phyloP scores from a whole-genome alignment of 1,140 invertebrate genomes.

The Sarcophaga peregrina region DNA sequence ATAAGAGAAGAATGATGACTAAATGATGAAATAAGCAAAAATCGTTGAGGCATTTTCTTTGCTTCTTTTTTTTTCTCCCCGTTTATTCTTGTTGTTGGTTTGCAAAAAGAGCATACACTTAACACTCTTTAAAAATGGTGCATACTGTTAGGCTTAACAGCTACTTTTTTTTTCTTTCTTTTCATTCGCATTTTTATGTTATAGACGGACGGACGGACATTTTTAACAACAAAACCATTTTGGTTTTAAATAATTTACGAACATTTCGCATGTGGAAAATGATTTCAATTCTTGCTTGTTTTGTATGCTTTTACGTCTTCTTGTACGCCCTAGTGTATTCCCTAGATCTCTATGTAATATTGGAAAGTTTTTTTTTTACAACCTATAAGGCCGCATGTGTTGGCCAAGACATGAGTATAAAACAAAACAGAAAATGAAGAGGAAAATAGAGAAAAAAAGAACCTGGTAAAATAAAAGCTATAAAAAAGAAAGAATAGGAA shows the following conservation, averaged over 20 bases:
- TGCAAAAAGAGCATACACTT: constrained; percentile 7
- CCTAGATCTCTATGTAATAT: neutral
- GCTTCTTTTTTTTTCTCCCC: too few relatives aligned
- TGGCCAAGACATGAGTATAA: neutral
- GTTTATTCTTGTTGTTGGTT: too few relatives aligned
- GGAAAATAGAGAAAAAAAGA: too few relatives aligned
- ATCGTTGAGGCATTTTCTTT: constrained; percentile 15
- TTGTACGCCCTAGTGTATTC: neutral
- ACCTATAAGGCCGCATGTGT: neutral
- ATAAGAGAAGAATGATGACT: neutral
- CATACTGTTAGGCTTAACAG: neutral
- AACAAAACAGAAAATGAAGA: too few relatives aligned
- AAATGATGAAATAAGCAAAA: constrained; percentile 35
- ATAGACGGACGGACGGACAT: neutral
- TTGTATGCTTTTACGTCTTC: neutral
- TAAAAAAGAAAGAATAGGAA: neutral
- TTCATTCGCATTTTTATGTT: neutral
- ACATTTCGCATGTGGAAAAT: constrained; percentile 27
- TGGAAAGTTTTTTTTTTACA: neutral
- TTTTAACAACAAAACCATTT: constrained; percentile 1
- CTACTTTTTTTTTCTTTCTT: neutral
- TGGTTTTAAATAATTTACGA: constrained; percentile 36
- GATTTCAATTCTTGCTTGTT: neutral
- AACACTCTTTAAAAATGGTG: constrained; percentile 21
- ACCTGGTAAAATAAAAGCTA: too few relatives aligned